Evolutionary conservation across 2,113 vertebrate genomes (phyloP), one percentile per base, ranked within the genome.

Genomic region (Glaucidium brasilianum): DNA sequence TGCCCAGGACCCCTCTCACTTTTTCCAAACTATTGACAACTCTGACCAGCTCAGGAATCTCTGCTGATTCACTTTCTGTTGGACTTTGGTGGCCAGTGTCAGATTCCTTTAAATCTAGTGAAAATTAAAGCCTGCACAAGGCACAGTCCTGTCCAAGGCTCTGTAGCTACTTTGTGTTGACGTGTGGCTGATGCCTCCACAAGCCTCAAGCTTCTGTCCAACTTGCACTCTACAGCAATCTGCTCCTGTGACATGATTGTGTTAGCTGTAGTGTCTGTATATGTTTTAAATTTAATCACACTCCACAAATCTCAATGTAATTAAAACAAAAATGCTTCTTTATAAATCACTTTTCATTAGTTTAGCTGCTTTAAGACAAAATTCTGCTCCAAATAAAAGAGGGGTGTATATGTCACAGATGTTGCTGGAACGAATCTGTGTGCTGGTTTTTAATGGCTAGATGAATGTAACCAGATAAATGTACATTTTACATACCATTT

Each of bases 401-500:
- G 29, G 32, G 47, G 19, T 66, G 37, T 37, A 69, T 82, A 91
- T 71, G 72, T 58, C 75, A 68, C 92, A 91, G 82, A 94, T 94
- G 87, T 68, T 60, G n/a, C 41, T 91, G 82, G 84, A 96, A 88
- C 0, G 3, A 93, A 39, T 39, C 71, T 84, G 26, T 76, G 45
- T 58, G 67, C 53, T 39, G 27, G 53, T 73, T 39, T 71, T 72
- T 82, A 77, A 85, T 8, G 23, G 59, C 25, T 76, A 73, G n/a
- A 80, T 56, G 74, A 94, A 74, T 2, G 10, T 71, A 96, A 86
- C 34, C 1, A 27, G 69, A 50, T 90, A 89, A 94, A 81, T 47
- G 39, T 25, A 56, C 5, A 41, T 52, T 66, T 90, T 91, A 97
- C 98, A 97, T 99, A 99, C 99, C 99, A 78, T 99, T 99, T 49